Base-by-base conservation (phyloP, 2,113 vertebrate genomes). In the Aphelocoma coerulescens region DNA sequence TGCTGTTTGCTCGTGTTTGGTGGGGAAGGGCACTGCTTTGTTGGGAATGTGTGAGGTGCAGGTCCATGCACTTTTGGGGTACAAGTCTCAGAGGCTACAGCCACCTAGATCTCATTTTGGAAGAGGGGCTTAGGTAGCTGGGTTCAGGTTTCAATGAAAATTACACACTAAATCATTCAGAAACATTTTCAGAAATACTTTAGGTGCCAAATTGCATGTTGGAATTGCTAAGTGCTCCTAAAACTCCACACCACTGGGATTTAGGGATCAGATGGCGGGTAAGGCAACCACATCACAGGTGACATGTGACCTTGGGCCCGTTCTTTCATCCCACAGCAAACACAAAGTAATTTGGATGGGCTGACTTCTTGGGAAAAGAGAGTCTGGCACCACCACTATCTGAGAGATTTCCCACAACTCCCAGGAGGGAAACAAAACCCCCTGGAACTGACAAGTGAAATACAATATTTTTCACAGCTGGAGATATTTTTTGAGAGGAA, bases 391-490 rank as follows among this genome's bases (percentile, higher is more conserved):
- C 30, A 59, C 10, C 18, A 22, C 24, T 63, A 4, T 63, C 67
- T 67, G 76, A 44, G 16, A 89, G 59, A 91, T 5, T 52, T 44
- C 52, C 57, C 65, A 87, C 83, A 57, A 75, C 30, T 57, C 30
- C 57, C 76, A 55, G 59, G 32, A 86, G 61, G 48, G 76, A 94
- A 93, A 57, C 1, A 0, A 73, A 97, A 81, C 26, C 8, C 52
- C 77, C 65, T 93, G 61, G 65, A 90, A 78, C 22, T 35, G 37
- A 63, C 33, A 71, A 91, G 33, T 74, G 68, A 81, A 92, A 91
- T 37, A 84, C 33, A 90, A 9, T 62, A 89, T 92, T 92, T 92
- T 74, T 81, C 61, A 87, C 94, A 96, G 72, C 80, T 93, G 94
- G 83, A 92, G 52, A 71, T 84, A 44, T 28, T 67, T 67, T 90